A percentile compares a stretch with the other conserved stretches of the same genome.
Evolutionary conservation across 2,113 vertebrate genomes (phyloP).

Genomic region (Rhodinocichla rosea): DNA sequence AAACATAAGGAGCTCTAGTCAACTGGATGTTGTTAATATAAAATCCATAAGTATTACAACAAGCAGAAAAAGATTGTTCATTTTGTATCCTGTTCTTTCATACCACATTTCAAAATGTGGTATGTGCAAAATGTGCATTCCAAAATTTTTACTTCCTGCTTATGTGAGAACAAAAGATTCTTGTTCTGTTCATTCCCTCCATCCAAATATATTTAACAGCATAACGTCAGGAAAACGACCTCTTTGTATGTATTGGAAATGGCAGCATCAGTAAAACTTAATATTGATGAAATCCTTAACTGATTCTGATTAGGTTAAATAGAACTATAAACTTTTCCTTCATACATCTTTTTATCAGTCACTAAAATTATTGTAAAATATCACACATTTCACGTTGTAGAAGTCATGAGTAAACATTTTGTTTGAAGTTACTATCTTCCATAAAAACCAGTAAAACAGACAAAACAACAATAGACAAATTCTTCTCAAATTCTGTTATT

Average conservation of each 20-base stretch:
- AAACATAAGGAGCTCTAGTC: neutral
- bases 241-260: neutral
- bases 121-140: neutral
- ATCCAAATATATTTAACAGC: neutral
- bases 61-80: neutral
- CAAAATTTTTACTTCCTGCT: neutral
- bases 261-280: neutral
- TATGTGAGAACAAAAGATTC: neutral
- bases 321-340: neutral
- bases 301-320: neutral
- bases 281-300: neutral
- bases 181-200: neutral
- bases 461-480: neutral
- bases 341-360: neutral
- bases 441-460: neutral
- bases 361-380: neutral
- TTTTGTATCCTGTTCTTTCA: neutral
- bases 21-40: neutral
- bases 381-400: neutral
- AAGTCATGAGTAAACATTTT: neutral
- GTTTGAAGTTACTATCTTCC: neutral
- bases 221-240: neutral
- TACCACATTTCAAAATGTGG: neutral
- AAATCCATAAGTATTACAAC: neutral
- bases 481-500: neutral